A percentile compares a stretch with the other conserved stretches of the same genome.
Conservation (phyloP, 1,140 invertebrate species). For the Drosophila ercepeae region DNA sequence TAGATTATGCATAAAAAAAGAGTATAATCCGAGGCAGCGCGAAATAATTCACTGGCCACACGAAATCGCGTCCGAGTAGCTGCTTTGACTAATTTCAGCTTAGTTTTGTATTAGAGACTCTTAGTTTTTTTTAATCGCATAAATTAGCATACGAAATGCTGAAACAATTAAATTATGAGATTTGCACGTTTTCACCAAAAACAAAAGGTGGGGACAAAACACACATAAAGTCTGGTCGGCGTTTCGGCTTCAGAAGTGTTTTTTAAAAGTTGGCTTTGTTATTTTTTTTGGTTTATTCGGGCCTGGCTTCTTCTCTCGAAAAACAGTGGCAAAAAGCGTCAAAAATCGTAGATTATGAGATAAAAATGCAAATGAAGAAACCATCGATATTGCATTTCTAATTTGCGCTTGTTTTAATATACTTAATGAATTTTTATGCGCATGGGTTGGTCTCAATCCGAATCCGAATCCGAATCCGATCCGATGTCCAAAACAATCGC, state of each 20-base stretch:
- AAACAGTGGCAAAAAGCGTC: conserved; percentile 81
- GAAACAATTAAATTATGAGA: conserved; percentile 80
- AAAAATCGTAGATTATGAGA: conserved; percentile 79
- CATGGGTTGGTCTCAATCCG: conserved; percentile 16
- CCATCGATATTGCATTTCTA: conserved; percentile 59
- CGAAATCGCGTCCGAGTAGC: conserved; percentile 29
- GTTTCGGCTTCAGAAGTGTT: conserved; percentile 64
- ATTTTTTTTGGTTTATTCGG: conserved; percentile 19
- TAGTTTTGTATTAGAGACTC: conserved; percentile 42
- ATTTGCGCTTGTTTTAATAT: conserved; percentile 82
- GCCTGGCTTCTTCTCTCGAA: conserved; percentile 48
- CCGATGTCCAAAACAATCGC: conserved; percentile 31
- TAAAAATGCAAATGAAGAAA: conserved; percentile 67
- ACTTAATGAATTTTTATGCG: conserved; percentile 73
- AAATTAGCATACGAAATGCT: conserved; percentile 66
- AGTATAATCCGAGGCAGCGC: conserved; percentile 44
- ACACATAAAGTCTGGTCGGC: conserved; percentile 50
- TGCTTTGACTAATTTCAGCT: conserved; percentile 68
- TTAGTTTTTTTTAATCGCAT: conserved; percentile 42
- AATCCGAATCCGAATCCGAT: neutral
- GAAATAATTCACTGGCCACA: conserved; percentile 69
- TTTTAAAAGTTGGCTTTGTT: conserved; percentile 57
- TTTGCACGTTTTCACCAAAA: conserved; percentile 76
- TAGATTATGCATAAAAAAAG: conserved; percentile 41
- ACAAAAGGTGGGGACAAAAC: conserved; percentile 21